Evolutionary conservation across 2,797 vertebrate species (phyloP).

Genomic region (Notamacropus eugenii): DNA sequence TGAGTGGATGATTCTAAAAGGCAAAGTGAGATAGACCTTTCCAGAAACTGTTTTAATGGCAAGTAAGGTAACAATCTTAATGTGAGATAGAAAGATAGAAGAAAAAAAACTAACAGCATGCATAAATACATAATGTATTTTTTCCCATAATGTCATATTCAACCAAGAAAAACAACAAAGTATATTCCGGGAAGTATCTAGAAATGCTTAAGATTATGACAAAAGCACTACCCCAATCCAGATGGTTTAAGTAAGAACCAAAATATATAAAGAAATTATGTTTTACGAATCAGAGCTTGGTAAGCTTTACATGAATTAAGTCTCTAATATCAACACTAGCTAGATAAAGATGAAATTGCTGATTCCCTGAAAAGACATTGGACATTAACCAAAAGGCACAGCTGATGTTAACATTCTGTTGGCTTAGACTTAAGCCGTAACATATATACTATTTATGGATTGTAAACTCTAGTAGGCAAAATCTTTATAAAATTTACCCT

Average conservation of each 20-base stretch:
- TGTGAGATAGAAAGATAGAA: background rate
- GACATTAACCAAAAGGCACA: slow-evolving; percentile 1
- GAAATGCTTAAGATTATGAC: background rate
- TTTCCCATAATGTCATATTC: background rate
- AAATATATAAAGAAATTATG: background rate
- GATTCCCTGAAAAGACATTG: background rate
- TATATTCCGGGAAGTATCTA: background rate
- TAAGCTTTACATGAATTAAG: background rate
- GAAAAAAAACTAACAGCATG: background rate
- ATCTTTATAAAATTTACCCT: background rate
- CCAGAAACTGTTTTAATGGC: background rate
- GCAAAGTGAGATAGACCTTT: background rate
- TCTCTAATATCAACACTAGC: background rate
- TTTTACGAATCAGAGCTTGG: background rate
- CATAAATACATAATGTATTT: background rate
- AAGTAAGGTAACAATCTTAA: background rate
- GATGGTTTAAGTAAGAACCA: background rate
- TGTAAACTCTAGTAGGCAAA: background rate
- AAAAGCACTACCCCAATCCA: background rate
- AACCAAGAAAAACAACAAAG: background rate
- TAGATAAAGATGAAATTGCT: background rate
- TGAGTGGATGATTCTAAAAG: background rate
- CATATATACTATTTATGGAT: slow-evolving; percentile 8
- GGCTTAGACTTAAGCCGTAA: background rate
- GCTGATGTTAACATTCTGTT: background rate